Evolutionary conservation across 2,113 vertebrate species (phyloP), one percentile per base, ranked within the genome.

Genomic region (Pseudorectes ferrugineus): DNA sequence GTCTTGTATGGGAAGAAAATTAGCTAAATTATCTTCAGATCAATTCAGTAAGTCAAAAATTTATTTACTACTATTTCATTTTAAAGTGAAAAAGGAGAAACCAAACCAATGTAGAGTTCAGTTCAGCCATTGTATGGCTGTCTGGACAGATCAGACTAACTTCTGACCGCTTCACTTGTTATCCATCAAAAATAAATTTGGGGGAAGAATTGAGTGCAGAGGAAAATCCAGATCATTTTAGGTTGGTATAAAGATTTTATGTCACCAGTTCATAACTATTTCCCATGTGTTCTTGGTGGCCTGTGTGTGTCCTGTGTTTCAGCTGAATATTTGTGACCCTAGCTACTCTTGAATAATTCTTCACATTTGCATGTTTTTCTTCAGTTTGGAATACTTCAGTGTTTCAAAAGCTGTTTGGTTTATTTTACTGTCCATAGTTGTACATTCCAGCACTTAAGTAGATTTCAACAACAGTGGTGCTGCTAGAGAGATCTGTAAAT

Each of bases 121-220:
- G 22, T 75, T 67, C 38, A 82, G 25, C 14, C 18, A 14, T 15
- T 16, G 1, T 31, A 13, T 31, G 15, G 5, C 15, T 78, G 15
- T 40, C 33, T 48, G 33, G 22, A 78, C 29, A 33, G 0, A 4
- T 12, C 40, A 79, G 9, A 63, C 16, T 62, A 28, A 52, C 10
- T 88, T 77, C 38, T 81, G 42, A 71, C 6, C 3, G 20, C 11
- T 35, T 51, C 26, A 31, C 23, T 61, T 76, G 12, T 36, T 57
- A 52, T 6, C 4, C 25, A 13, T 12, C 0, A 2, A 79, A 55
- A 89, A 61, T 25, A 49, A 87, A 58, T 1, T 4, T 48, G 14
- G 3, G 11, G 2, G 0, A 0, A 7, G 21, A 59, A 65, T 12
- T 8, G 8, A 38, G 7, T 52, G 25, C 5, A 58, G 28, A 65